These are phyloP conservation scores for Acanthacorydalis orientalis DNA, from an alignment of 2,888 invertebrate genomes.

Conservation along the genomic window DNA sequence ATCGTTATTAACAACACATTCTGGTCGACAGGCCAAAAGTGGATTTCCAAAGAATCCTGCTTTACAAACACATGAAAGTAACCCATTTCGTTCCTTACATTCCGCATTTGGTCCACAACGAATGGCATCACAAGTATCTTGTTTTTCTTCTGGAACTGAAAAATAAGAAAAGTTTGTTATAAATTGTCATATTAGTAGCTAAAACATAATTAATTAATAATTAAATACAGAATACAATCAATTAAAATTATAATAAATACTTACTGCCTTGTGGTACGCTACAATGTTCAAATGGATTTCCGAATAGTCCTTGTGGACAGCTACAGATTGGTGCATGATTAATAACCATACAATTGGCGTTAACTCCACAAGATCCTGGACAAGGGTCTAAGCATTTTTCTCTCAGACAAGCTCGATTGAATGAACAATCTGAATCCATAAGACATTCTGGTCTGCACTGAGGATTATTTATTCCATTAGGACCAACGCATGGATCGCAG, in stretches of 20 bases:
- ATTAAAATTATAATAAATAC: constrained; percentile 14
- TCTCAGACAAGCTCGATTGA: constrained; percentile 57
- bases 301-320: constrained; percentile 47
- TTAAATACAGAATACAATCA: constrained; percentile 1
- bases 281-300: constrained; percentile 67
- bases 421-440: constrained; percentile 62
- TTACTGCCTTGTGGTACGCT: constrained; percentile 36
- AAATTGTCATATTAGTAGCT: constrained; percentile 1
- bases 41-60: constrained; percentile 68
- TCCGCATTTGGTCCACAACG: constrained; percentile 60
- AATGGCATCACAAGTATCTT: constrained; percentile 45
- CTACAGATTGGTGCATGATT: constrained; percentile 57
- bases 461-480: constrained; percentile 48
- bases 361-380: constrained; percentile 61
- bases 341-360: constrained; percentile 52
- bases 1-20: constrained; percentile 69
- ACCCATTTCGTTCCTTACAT: constrained; percentile 47
- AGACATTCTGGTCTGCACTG: constrained; percentile 71
- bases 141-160: constrained; percentile 25
- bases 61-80: constrained; percentile 52
- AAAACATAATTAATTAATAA: constrained; percentile 2
- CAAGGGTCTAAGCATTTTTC: constrained; percentile 64
- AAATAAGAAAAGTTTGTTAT: constrained; percentile 11
- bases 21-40: constrained; percentile 55
- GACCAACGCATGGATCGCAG: constrained; percentile 59